A percentile compares a stretch with the other conserved stretches of the same genome.
These are phyloP conservation scores for Cheiracanthium punctorium DNA, from an alignment of 2,888 invertebrate genomes.

Conservation along the genomic window DNA sequence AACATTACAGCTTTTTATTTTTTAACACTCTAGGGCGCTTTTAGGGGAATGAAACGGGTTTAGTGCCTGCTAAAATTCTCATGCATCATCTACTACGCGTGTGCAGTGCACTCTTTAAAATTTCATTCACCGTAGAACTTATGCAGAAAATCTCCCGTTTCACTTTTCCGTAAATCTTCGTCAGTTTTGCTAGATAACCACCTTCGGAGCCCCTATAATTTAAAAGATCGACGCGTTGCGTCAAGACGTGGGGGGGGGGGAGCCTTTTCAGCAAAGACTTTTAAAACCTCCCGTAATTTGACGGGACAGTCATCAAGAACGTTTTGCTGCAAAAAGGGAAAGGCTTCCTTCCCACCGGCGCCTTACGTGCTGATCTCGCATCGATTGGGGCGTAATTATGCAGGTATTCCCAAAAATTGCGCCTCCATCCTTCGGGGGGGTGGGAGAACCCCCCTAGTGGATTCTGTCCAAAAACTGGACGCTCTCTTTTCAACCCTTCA, in stretches of 20 bases:
- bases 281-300: not conserved
- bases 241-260: not conserved
- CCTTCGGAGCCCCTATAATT: not conserved
- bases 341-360: not conserved
- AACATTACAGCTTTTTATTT: no score
- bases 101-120: no score
- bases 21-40: no score
- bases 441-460: not conserved
- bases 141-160: not conserved
- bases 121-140: no score
- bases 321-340: not conserved
- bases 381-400: constrained; percentile 9
- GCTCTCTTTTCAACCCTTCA: not conserved
- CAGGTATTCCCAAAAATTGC: constrained; percentile 2
- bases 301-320: not conserved
- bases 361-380: not conserved
- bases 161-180: not conserved
- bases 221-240: not conserved
- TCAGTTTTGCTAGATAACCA: not conserved
- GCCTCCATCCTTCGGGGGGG: not conserved
- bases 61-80: no score
- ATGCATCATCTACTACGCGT: no score
- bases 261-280: not conserved
- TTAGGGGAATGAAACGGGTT: no score
- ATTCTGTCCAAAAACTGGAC: constrained; percentile 10